A percentile compares a stretch with the other conserved stretches of the same genome.
These are phyloP conservation scores for Stomatorhinus walkeri DNA, from an alignment of 2,797 vertebrate genomes.

Conservation along the genomic window DNA sequence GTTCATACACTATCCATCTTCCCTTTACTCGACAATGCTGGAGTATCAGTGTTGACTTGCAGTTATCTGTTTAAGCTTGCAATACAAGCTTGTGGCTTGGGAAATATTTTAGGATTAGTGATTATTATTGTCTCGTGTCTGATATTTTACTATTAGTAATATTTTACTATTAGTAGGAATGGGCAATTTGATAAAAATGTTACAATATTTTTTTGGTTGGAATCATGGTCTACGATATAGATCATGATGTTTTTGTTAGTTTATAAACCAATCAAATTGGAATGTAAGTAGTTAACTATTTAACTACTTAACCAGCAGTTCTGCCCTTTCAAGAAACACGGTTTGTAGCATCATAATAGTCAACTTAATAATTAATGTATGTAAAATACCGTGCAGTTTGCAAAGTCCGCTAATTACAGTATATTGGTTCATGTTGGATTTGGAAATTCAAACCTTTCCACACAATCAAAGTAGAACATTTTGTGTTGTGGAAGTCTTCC, in stretches of 20 bases:
- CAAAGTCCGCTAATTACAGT: not conserved
- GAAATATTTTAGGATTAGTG: not conserved
- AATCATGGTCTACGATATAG: not conserved
- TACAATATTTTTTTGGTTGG: not conserved
- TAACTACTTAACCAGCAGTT: not conserved
- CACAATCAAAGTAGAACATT: not conserved
- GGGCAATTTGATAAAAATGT: not conserved
- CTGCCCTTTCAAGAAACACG: not conserved
- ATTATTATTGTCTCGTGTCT: not conserved
- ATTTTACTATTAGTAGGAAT: not conserved
- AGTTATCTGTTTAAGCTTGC: not conserved
- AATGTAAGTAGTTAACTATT: not conserved
- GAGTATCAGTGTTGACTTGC: not conserved
- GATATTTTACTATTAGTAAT: not conserved
- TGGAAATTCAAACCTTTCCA: not conserved
- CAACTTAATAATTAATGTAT: not conserved
- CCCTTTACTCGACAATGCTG: not conserved
- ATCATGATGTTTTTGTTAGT: not conserved
- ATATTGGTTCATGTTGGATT: not conserved
- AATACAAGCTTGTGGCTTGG: not conserved
- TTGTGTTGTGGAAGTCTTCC: not conserved
- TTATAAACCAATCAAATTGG: not conserved
- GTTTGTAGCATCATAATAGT: not conserved
- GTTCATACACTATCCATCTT: not conserved
- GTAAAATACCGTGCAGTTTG: not conserved